Percentiles rank a stretch among this genome's conserved stretches.
phyloP scores from a whole-genome alignment of 2,113 vertebrate species.

The Gnathonemus longibarbis region DNA sequence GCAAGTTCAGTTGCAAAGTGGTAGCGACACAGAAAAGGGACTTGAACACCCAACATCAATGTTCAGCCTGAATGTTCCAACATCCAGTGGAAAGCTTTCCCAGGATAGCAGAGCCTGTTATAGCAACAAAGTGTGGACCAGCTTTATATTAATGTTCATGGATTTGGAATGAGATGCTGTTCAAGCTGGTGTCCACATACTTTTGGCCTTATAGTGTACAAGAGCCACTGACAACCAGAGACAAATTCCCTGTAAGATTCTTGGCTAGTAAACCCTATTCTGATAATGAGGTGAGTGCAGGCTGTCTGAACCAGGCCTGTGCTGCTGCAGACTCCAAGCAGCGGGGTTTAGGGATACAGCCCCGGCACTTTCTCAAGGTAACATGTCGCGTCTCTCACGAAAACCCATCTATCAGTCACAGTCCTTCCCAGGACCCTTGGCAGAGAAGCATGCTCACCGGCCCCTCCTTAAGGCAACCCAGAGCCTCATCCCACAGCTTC shows the following conservation, averaged over 20 bases:
- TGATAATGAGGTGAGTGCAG: background rate
- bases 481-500: slow-evolving; percentile 93
- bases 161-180: background rate
- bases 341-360: background rate
- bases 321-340: background rate
- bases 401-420: background rate
- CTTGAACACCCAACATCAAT: background rate
- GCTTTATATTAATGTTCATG: background rate
- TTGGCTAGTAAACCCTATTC: background rate
- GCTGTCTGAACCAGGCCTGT: background rate
- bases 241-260: background rate
- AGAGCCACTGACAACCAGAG: background rate
- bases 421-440: background rate
- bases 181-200: background rate
- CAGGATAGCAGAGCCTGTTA: background rate
- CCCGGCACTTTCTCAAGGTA: background rate
- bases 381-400: background rate
- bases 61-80: background rate
- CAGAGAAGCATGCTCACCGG: slow-evolving; percentile 61
- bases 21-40: background rate
- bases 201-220: background rate
- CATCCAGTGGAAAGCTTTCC: background rate
- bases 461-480: slow-evolving; percentile 80
- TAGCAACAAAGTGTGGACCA: background rate
- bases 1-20: background rate